A percentile compares a stretch with the other conserved stretches of the same genome.
Conservation (phyloP, 2,113 vertebrate species). For the Dryoscopus gambensis region DNA sequence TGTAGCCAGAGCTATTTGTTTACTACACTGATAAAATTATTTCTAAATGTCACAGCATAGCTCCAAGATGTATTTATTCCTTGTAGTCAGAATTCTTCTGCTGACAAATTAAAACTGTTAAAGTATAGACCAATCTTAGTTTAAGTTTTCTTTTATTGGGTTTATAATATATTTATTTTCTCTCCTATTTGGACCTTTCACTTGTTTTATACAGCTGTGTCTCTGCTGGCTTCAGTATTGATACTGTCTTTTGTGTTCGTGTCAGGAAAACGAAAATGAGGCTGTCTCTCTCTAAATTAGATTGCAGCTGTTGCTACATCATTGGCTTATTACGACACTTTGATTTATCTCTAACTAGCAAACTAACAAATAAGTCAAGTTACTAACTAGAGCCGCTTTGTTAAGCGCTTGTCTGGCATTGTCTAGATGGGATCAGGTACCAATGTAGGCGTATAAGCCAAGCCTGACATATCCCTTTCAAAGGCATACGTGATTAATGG, state of each 20-base stretch:
- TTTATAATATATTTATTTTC: constrained; percentile 5
- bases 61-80: background rate
- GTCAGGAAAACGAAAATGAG: constrained; percentile 32
- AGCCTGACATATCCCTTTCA: constrained; percentile 66
- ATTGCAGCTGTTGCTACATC: constrained; percentile 45
- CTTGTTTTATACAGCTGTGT: constrained; percentile 4
- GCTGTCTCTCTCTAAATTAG: constrained; percentile 46
- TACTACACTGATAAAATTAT: background rate
- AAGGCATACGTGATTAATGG: constrained; percentile 70
- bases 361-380: constrained; percentile 66
- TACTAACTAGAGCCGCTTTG: constrained; percentile 49
- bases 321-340: constrained; percentile 54
- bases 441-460: constrained; percentile 60
- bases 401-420: constrained; percentile 38
- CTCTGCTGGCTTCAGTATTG: background rate
- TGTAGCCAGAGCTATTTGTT: background rate
- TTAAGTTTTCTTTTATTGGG: background rate
- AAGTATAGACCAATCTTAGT: background rate
- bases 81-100: background rate
- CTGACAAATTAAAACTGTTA: background rate
- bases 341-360: constrained; percentile 64
- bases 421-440: constrained; percentile 63
- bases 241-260: constrained; percentile 40
- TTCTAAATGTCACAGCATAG: background rate
- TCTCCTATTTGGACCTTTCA: background rate